A percentile compares a stretch with the other conserved stretches of the same genome.
phyloP scores from a whole-genome alignment of 2,888 invertebrate genomes.

The Tachina lurida region DNA sequence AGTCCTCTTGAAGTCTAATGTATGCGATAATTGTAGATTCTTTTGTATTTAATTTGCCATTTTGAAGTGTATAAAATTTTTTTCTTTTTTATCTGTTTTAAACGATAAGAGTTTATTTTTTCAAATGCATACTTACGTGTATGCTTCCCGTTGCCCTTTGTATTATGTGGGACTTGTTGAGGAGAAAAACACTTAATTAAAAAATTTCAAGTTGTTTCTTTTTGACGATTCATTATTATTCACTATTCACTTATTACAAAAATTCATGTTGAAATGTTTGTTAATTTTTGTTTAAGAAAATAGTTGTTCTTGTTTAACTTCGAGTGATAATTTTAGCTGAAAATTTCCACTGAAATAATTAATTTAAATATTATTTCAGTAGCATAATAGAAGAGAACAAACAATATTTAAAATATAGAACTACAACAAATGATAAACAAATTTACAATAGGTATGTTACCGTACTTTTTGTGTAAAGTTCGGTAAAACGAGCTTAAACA shows the following conservation, averaged over 20 bases:
- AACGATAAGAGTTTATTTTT: conserved; percentile 40
- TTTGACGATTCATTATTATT: conserved; percentile 20
- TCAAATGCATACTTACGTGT: not conserved
- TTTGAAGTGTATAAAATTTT: conserved; percentile 28
- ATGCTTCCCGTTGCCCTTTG: not conserved
- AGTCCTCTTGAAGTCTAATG: conserved; percentile 26
- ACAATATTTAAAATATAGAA: too few species aligned
- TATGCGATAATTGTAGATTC: not conserved
- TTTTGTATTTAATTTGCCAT: conserved; percentile 31
- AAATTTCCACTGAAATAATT: not conserved
- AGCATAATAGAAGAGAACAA: too few species aligned
- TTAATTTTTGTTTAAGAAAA: conserved; percentile 5
- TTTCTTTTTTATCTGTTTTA: not conserved
- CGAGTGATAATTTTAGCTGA: conserved; percentile 3
- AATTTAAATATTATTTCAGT: not conserved
- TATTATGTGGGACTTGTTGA: conserved; percentile 12
- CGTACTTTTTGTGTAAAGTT: too few species aligned
- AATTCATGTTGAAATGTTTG: conserved; percentile 3
- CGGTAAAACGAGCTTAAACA: too few species aligned
- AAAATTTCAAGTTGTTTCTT: conserved; percentile 13
- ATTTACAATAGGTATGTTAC: too few species aligned
- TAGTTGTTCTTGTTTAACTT: not conserved
- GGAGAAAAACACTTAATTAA: conserved; percentile 45
- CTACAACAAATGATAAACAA: too few species aligned
- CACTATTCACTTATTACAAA: conserved; percentile 4